A percentile compares a stretch with the other conserved stretches of the same genome.
Conservation (phyloP, 2,797 vertebrate genomes). For the Hyperoplus lanceolatus region DNA sequence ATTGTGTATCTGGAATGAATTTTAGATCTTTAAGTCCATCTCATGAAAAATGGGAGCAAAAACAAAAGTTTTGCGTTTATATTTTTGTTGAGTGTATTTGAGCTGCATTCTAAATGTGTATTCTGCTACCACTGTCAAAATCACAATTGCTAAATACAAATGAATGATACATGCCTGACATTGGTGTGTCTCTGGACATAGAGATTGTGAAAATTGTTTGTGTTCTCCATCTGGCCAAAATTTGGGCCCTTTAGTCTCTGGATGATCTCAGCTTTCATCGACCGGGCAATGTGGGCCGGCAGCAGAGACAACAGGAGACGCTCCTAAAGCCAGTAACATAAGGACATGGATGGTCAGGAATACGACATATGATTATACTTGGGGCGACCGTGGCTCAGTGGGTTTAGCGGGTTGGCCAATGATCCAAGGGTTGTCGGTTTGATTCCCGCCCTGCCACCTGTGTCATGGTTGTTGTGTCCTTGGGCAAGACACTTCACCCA, state of each 20-base stretch:
- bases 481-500: too few species aligned
- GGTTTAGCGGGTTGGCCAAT: too few species aligned
- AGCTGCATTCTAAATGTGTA: not conserved
- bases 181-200: constrained; percentile 96
- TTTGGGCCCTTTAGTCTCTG: constrained; percentile 94
- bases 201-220: constrained; percentile 97
- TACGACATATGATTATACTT: not conserved
- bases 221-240: constrained; percentile 94
- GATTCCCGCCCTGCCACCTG: too few species aligned
- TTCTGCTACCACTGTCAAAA: not conserved
- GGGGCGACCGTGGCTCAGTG: too few species aligned
- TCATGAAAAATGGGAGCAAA: too few species aligned
- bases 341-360: constrained; percentile 8
- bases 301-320: constrained; percentile 93
- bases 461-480: too few species aligned
- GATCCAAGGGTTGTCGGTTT: too few species aligned
- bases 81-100: too few species aligned
- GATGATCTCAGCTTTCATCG: constrained; percentile 98
- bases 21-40: too few species aligned
- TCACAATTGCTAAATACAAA: not conserved
- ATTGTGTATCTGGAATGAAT: too few species aligned
- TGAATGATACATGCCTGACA: constrained; percentile 87
- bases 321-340: constrained; percentile 82
- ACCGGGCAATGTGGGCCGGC: constrained; percentile 95
- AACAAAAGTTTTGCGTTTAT: too few species aligned